Evolutionary conservation across 2,113 vertebrate species (phyloP).

Genomic region (Leptobrachium ailaonicum): DNA sequence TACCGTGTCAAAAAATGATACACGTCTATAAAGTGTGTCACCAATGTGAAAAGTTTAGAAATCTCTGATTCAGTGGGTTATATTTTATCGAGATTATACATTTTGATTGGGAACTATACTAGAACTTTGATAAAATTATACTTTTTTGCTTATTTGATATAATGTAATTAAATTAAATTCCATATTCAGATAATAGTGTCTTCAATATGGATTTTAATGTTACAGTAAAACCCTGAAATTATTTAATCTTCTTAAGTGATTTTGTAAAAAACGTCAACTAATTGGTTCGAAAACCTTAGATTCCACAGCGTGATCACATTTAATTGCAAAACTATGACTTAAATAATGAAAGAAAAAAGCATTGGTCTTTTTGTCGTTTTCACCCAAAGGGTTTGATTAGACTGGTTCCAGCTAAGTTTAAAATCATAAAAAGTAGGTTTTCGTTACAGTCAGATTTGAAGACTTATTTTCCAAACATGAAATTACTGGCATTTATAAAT

Average conservation of each 20-base stretch:
- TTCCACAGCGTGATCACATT: neutral
- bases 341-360: neutral
- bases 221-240: neutral
- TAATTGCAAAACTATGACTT: slow-evolving; percentile 6
- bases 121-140: too few species aligned
- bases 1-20: too few species aligned
- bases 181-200: neutral
- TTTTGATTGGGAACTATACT: too few species aligned
- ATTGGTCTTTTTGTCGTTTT: neutral
- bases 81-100: too few species aligned
- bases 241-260: neutral
- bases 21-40: too few species aligned
- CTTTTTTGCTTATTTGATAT: too few species aligned
- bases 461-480: neutral
- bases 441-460: neutral
- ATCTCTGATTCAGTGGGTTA: too few species aligned
- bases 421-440: neutral
- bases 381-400: neutral
- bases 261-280: neutral
- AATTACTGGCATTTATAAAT: neutral
- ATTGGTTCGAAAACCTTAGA: neutral
- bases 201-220: neutral
- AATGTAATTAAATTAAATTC: neutral
- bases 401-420: neutral
- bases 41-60: too few species aligned